These are phyloP conservation scores for Entelurus aequoreus DNA, from an alignment of 2,113 vertebrate genomes.

Conservation along the genomic window DNA sequence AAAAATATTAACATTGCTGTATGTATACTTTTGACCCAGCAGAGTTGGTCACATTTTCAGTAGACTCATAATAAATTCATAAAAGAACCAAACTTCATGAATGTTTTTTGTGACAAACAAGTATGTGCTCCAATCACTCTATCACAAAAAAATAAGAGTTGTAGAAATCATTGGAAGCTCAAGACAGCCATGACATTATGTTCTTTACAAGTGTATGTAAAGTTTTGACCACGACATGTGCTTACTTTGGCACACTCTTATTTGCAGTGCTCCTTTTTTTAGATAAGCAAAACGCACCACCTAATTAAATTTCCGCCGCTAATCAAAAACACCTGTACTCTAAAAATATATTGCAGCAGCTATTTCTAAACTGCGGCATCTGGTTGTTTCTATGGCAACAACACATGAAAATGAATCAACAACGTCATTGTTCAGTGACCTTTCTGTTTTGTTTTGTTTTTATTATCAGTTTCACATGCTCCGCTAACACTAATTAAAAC, in stretches of 20 bases:
- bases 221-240: neutral
- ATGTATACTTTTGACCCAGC: neutral
- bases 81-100: no score
- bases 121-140: no score
- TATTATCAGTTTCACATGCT: neutral
- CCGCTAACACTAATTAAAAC: neutral
- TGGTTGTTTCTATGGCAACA: neutral
- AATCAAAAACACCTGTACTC: neutral
- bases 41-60: no score
- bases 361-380: neutral
- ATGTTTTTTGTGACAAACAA: no score
- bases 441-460: neutral
- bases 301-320: neutral
- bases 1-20: neutral
- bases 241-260: neutral
- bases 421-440: neutral
- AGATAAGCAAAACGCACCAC: neutral
- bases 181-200: no score
- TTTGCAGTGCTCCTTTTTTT: constrained; percentile 1
- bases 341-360: neutral
- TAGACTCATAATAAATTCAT: no score
- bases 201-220: no score
- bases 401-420: neutral
- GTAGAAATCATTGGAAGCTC: no score
- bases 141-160: no score